Evolutionary conservation across 2,888 invertebrate species (phyloP), one percentile per base, ranked within the genome.

Genomic region (Aplocera efformata): DNA sequence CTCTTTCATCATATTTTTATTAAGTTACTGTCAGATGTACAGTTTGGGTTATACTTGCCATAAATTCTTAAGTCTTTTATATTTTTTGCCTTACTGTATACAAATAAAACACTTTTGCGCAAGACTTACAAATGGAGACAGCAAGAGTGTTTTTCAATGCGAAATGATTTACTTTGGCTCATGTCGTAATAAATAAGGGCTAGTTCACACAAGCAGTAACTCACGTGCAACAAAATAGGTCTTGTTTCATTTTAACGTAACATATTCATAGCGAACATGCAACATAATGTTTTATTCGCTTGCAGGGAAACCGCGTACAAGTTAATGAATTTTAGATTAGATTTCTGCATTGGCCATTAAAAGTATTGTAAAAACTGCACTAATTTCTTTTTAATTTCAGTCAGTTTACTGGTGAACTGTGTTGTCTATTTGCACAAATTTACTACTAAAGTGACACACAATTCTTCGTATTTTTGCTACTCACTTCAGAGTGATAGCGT

Each of bases 361-460:
- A 35, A 42, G 9, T 21, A 6, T 25, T 21, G 28, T 26, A 47
- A 50, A 44, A 47, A 42, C 23, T 28, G 22, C 13, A 32, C 32
- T 51, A 45, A 51, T 43, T 40, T 11, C 29, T 42, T 45, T 48
- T 43, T 46, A 50, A 50, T 26, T 17, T 36, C 10, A 21, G 10
- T 13, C 7, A 10, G 21, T 28, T n/a, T 21, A n/a, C 20, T 10
- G n/a, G 6, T 22, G 10, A 7, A 10, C n/a, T 10, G 1, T 6
- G 9, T n/a, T 17, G 11, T 25, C 22, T 36, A 25, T 17, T 17
- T 9, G 31, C 29, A 20, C 1, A 2, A 30, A 11, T 10, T 17
- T 17, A 5, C 3, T 17, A 17, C 13, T n/a, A 22, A 23, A 7
- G 4, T 31, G 10, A 23, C 28, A 29, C 2, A 17, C 13, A 17